Evolutionary conservation across 1,140 invertebrate species (phyloP).

Genomic region (Penaeus vannamei): DNA sequence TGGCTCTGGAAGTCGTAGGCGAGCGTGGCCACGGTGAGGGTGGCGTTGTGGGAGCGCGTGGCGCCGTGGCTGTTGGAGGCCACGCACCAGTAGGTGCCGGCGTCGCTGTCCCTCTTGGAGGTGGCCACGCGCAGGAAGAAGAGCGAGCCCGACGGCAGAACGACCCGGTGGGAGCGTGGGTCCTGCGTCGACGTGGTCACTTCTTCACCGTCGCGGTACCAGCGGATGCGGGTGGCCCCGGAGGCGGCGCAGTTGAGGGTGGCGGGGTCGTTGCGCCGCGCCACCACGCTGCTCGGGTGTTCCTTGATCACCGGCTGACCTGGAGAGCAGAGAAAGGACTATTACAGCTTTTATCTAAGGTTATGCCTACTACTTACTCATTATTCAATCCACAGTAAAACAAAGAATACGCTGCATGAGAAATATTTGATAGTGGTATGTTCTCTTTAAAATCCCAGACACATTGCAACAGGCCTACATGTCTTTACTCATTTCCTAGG

Average conservation of each 20-base stretch:
- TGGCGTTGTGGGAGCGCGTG: conserved; percentile 56
- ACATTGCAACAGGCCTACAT: too few relatives aligned
- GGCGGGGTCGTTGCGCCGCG: conserved; percentile 53
- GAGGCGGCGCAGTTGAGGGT: conserved; percentile 58
- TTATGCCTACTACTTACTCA: too few relatives aligned
- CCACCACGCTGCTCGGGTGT: conserved; percentile 44
- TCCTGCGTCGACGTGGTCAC: conserved; percentile 29
- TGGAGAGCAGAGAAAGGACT: neutral
- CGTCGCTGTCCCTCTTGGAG: conserved; percentile 47
- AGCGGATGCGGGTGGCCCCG: conserved; percentile 40
- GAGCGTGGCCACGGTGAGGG: conserved; percentile 49
- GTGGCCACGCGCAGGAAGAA: conserved; percentile 53
- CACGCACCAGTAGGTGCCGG: conserved; percentile 61
- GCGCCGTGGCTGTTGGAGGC: conserved; percentile 49
- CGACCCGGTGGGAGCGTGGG: conserved; percentile 43
- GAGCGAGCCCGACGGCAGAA: conserved; percentile 44
- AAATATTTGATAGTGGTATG: too few relatives aligned
- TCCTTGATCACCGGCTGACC: conserved; percentile 54
- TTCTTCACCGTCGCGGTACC: conserved; percentile 56
- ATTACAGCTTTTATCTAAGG: too few relatives aligned
- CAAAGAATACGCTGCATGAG: too few relatives aligned
- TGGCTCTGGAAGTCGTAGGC: conserved; percentile 42
- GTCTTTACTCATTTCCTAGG: too few relatives aligned
- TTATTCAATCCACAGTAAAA: too few relatives aligned
- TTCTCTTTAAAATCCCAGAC: too few relatives aligned